Evolutionary conservation across 2,888 invertebrate genomes (phyloP), one percentile per base, ranked within the genome.

Genomic region (Biston betularia): DNA sequence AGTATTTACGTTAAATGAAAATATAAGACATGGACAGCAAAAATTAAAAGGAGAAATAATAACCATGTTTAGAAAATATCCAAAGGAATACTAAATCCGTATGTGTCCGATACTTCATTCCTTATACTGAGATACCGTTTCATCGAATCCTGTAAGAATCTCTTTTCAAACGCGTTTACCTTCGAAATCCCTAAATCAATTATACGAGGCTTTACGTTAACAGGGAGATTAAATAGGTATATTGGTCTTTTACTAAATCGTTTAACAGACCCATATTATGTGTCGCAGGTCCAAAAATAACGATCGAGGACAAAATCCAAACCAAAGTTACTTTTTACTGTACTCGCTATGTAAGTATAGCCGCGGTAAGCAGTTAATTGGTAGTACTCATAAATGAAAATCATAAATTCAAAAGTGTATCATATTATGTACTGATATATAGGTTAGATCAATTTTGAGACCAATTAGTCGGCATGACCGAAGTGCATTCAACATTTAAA

Each of bases 121-220:
- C 44, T 50, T 46, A 50, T 34, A 56, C 62, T 12, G 49, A 15
- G 54, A 61, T 61, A 56, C 53, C 53, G 54, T 63, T 54, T 59
- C 62, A 54, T 50, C 48, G 55, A 63, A 63, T 44, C 49, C 67
- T 50, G 45, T n/a, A 50, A 45, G 40, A 63, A 50, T 59, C 49
- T 66, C 53, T 48, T 68, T 54, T 63, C 59, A 52, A 67, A 59
- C 49, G 55, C 42, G 63, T 57, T 68, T 63, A 63, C 63, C 67
- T 60, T 55, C 59, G 35, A 67, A 67, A 65, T 73, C 59, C 65
- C 54, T 50, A 63, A 69, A 66, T 64, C 66, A 66, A 63, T 68
- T 65, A 69, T 62, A 57, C 33, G 55, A 58, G 60, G 53, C 49
- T 66, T 64, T 63, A 42, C 62, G 35, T 49, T 53, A 68, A 68